Base-by-base conservation (phyloP, 2,113 vertebrate genomes). In the Struthio camelus region DNA sequence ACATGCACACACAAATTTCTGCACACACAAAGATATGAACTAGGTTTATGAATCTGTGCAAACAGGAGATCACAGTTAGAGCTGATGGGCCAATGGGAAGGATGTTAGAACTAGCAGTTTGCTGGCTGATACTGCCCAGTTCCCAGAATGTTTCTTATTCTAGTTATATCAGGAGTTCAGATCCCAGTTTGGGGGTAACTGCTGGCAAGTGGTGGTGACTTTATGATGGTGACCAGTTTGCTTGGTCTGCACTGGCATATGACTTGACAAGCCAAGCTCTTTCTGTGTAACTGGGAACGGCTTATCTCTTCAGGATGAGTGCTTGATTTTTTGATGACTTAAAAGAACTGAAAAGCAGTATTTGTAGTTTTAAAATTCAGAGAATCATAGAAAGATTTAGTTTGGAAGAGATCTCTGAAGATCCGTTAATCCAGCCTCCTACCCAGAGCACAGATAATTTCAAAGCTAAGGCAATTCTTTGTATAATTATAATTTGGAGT, bases 191-290 rank as follows among this genome's bases (percentile, higher is more conserved):
- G 30, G 50, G 65, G 36, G 22, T 10, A 28, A 12, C 32, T 77
- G 10, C 91, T 87, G 77, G 46, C 14, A 64, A 89, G 64, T 51
- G 23, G n/a, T 51, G 48, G 25, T 69, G 25, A n/a, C 86, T 93
- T 79, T 2, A 15, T 48, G 15, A 16, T 7, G 11, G 16, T 19
- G 44, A 54, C 25, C 34, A 53, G 1, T 32, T 23, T 46, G 0
- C 17, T 69, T 66, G 58, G 14, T 76, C 50, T 62, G n/a, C 13
- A 9, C 40, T 0, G 0, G 64, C 38, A 65, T 80, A 36, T 8
- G 20, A 0, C 24, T 70, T 40, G 7, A 5, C 27, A 40, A 15
- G 30, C 28, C 36, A 77, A 13, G 75, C 11, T 61, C 42, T n/a
- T 14, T 27, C 40, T 48, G 5, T 72, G 4, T 80, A 4, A 44